phyloP scores from a whole-genome alignment of 2,113 vertebrate genomes.

The Tragelaphus scriptus region DNA sequence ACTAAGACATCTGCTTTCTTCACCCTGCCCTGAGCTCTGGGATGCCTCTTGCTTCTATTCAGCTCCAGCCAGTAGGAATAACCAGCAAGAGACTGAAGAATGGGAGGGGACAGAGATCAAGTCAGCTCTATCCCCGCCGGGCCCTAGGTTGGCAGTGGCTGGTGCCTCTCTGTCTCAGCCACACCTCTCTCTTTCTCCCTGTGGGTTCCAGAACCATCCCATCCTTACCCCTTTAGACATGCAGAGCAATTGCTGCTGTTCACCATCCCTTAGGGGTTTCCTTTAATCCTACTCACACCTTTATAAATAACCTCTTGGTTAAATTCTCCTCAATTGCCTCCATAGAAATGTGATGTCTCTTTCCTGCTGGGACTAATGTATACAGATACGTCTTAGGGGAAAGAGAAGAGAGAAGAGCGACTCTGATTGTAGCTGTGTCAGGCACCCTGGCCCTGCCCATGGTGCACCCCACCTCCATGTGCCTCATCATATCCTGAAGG shows the following conservation, averaged over 20 bases:
- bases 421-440: background rate
- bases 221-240: background rate
- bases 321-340: background rate
- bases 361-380: background rate
- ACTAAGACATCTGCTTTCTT: background rate
- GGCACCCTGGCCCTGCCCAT: no score
- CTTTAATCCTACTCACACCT: background rate
- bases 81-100: fast-evolving
- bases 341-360: background rate
- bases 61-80: background rate
- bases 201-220: background rate
- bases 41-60: background rate
- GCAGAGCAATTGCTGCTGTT: background rate
- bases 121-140: background rate
- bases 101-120: no score
- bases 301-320: background rate
- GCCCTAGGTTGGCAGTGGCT: background rate
- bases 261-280: background rate
- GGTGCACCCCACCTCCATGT: fast-evolving
- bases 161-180: background rate
- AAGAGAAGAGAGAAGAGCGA: background rate
- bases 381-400: background rate
- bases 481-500: background rate
- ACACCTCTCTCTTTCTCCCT: background rate
- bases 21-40: background rate